A percentile compares a stretch with the other conserved stretches of the same genome.
Evolutionary conservation across 2,888 invertebrate genomes (phyloP).

Genomic region (Himalopsyche tibetana): DNA sequence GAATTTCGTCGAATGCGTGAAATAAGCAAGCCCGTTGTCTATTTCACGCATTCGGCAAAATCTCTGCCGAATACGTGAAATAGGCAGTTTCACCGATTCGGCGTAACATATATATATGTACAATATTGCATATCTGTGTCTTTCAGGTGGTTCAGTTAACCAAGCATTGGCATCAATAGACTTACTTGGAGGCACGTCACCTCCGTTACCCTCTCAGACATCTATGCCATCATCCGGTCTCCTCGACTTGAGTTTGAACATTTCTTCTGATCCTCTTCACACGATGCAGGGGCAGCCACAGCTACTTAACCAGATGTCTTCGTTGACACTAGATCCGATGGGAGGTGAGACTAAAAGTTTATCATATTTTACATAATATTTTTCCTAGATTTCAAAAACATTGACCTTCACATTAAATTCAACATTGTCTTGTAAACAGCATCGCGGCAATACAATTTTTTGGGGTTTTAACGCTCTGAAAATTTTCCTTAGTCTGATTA

Average conservation of each 20-base stretch:
- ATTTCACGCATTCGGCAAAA: no score
- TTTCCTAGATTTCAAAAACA: no score
- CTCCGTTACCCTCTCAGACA: neutral
- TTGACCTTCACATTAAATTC: no score
- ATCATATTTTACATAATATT: neutral
- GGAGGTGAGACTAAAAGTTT: slow-evolving; percentile 55
- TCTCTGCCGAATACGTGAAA: no score
- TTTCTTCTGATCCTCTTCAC: slow-evolving; percentile 13
- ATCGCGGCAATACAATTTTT: no score
- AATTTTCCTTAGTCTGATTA: no score
- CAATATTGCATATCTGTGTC: neutral
- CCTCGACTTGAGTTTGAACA: slow-evolving; percentile 55
- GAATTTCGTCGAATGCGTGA: no score
- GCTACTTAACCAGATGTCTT: slow-evolving; percentile 56
- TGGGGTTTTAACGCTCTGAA: no score
- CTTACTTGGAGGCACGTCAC: slow-evolving; percentile 55
- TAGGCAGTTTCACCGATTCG: no score
- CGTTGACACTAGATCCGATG: slow-evolving; percentile 60
- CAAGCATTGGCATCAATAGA: slow-evolving; percentile 56
- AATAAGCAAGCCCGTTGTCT: no score
- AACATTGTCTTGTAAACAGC: no score
- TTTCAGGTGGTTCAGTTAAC: slow-evolving; percentile 41
- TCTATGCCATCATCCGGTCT: slow-evolving; percentile 51
- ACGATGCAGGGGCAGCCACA: slow-evolving; percentile 44
- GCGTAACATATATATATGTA: no score